Evolutionary conservation across 2,113 vertebrate genomes (phyloP).

Genomic region (Pelecanus crispus): DNA sequence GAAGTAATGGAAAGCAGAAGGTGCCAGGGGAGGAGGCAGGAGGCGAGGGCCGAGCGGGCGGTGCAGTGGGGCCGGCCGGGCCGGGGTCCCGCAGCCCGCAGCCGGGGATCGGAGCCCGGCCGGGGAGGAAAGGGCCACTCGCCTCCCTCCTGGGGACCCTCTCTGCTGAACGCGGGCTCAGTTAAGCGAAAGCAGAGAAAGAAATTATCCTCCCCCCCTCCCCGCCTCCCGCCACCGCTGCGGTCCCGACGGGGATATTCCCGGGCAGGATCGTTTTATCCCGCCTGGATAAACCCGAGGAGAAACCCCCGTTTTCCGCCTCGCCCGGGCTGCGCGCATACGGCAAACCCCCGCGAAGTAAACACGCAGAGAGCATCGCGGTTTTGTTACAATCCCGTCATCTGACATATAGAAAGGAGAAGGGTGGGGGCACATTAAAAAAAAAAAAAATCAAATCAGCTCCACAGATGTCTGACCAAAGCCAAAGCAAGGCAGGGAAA

Average conservation of each 20-base stretch:
- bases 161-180: neutral
- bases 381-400: neutral
- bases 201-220: neutral
- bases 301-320: neutral
- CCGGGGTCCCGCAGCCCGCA: neutral
- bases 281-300: neutral
- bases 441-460: neutral
- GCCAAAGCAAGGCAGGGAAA: neutral
- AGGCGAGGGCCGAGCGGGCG: neutral
- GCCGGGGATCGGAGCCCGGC: neutral
- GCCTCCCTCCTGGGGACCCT: neutral
- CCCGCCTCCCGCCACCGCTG: neutral
- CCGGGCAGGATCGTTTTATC: neutral
- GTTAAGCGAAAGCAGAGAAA: neutral
- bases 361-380: neutral
- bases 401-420: neutral
- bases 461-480: neutral
- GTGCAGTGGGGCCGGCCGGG: neutral
- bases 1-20: slow-evolving; percentile 52
- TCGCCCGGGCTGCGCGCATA: neutral
- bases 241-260: neutral
- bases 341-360: neutral
- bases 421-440: neutral
- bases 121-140: neutral
- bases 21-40: neutral